Evolutionary conservation across 2,797 vertebrate species (phyloP), one percentile per base, ranked within the genome.

Genomic region (Borostomias antarcticus): DNA sequence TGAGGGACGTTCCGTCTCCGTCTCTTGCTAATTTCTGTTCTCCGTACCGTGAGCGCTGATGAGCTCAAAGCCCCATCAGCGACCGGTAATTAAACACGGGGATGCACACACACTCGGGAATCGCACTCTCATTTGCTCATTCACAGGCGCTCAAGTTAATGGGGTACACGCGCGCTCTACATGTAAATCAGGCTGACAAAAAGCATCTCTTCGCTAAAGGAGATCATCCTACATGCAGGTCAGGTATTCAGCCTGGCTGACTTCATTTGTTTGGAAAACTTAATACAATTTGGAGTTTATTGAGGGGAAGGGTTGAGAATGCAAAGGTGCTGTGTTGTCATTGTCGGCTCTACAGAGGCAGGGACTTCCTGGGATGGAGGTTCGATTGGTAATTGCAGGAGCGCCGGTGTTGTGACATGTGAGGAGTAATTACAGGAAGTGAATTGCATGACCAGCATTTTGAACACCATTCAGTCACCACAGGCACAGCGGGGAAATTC

Each of bases 371-470:
- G 59, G 23, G 0, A 54, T 40, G 64, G 28, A 63, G 75, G 68
- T 81, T 82, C 25, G 47, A 79, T 77, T 62, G 58, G 71, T 68
- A 69, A 77, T 79, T 68, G 74, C 58, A 52, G 58, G 52, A 69
- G 69, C 73, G 58, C 73, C 72, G 60, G 64, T 37, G n/a, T n/a
- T n/a, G 13, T 51, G 63, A 60, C 63, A 61, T 68, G 62, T 61
- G 57, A 75, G 47, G 30, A 66, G 67, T 63, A 75, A 84, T 83
- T 76, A 75, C 74, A 73, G 63, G 28, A 81, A 81, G n/a, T 17
- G 1, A 63, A 67, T 74, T 57, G 70, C 77, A 73, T 70, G 70
- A 47, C 48, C 19, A 21, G 57, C 68, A 54, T 40, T 68, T 68
- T 54, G 40, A 53, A 62, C 28, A 67, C 51, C 33, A 33, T 33